Evolutionary conservation across 2,888 invertebrate genomes (phyloP).

Genomic region (Leuctra nigra): DNA sequence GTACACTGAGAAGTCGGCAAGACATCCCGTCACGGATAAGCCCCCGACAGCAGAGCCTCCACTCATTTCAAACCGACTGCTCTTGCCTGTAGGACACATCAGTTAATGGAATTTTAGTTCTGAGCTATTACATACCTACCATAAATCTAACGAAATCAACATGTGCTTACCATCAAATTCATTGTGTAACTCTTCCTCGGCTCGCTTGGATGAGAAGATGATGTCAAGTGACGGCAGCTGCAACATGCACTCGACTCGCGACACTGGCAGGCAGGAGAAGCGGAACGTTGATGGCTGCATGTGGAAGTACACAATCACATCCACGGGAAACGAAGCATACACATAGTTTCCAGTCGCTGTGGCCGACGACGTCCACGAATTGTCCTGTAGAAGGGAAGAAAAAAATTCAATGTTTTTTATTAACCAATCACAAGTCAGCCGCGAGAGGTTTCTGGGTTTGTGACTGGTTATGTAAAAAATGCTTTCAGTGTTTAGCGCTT

Average conservation of each 20-base stretch:
- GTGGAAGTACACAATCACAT: slow-evolving; percentile 96
- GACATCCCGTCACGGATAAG: slow-evolving; percentile 88
- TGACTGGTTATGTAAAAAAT: no score
- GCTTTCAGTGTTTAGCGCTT: no score
- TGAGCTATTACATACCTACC: no score
- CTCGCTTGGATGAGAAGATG: slow-evolving; percentile 90
- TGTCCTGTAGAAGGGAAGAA: no score
- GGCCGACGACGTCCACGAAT: slow-evolving; percentile 38
- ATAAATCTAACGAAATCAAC: no score
- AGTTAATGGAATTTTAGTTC: no score
- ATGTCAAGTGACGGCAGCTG: slow-evolving; percentile 95
- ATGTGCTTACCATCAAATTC: background rate
- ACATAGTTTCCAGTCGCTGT: slow-evolving; percentile 71
- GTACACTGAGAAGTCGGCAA: slow-evolving; percentile 95
- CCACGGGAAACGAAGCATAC: slow-evolving; percentile 94
- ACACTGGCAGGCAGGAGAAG: slow-evolving; percentile 93
- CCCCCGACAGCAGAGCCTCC: slow-evolving; percentile 68
- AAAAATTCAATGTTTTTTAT: no score
- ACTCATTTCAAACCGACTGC: slow-evolving; percentile 24
- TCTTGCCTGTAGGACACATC: no score
- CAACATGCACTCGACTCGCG: slow-evolving; percentile 91
- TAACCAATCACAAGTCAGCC: no score
- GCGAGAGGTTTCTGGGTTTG: no score
- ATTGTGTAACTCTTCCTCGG: slow-evolving; percentile 69
- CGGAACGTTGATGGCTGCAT: slow-evolving; percentile 96